Evolutionary conservation across 2,113 vertebrate genomes (phyloP).

Genomic region (Gavia stellata): DNA sequence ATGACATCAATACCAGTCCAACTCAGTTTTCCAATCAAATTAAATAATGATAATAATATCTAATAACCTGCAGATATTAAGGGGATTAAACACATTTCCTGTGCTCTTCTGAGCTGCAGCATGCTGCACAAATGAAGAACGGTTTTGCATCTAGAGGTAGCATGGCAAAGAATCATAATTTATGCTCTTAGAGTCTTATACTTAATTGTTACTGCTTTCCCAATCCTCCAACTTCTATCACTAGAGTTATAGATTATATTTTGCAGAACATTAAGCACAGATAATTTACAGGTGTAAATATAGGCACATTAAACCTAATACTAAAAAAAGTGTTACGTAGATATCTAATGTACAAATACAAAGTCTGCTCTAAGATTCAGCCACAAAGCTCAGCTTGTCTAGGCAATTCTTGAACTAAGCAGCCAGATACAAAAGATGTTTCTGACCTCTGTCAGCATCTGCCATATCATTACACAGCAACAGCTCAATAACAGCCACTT

Average conservation of each 20-base stretch:
- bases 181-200: background rate
- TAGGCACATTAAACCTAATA: background rate
- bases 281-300: background rate
- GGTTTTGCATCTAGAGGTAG: background rate
- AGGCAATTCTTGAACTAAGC: background rate
- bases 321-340: background rate
- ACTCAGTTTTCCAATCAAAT: background rate
- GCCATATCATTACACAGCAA: background rate
- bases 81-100: background rate
- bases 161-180: background rate
- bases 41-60: background rate
- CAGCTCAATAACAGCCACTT: background rate
- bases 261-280: background rate
- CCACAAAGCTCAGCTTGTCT: background rate
- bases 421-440: background rate
- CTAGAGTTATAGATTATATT: background rate
- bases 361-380: background rate
- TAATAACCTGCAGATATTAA: background rate
- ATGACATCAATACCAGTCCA: background rate
- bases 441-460: background rate
- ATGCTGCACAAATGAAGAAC: background rate
- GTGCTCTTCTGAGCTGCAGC: background rate
- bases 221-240: background rate
- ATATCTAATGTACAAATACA: background rate
- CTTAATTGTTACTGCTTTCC: background rate